These are phyloP conservation scores for Hetaerina titia DNA, from an alignment of 2,888 invertebrate species.

Conservation along the genomic window DNA sequence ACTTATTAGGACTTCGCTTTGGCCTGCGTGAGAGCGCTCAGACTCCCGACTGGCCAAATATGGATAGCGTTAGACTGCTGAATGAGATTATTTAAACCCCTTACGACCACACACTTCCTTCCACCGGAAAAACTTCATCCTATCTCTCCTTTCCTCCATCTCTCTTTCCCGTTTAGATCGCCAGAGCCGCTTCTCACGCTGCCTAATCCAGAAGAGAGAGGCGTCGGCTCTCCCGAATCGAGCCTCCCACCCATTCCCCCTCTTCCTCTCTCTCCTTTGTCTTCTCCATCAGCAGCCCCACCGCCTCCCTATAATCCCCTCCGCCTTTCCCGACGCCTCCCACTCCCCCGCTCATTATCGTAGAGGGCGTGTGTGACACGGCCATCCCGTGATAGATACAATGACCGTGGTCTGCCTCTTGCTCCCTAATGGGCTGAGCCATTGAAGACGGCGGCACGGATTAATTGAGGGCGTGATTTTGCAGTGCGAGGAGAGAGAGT, in stretches of 20 bases:
- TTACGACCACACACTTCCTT: not conserved
- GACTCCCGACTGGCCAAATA: too few relatives aligned
- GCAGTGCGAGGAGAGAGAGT: not conserved
- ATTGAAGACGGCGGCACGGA: constrained; percentile 40
- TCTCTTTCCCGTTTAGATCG: not conserved
- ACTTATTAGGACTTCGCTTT: too few relatives aligned
- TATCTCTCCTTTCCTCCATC: not conserved
- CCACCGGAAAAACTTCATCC: too few relatives aligned
- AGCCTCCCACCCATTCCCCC: not conserved
- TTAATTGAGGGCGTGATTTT: not conserved
- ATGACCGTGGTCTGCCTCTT: constrained; percentile 23
- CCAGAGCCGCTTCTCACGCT: constrained; percentile 33
- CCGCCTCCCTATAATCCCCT: not conserved
- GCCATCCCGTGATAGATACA: constrained; percentile 45
- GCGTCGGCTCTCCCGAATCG: not conserved
- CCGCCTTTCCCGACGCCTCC: not conserved
- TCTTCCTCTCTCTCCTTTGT: not conserved
- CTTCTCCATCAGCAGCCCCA: not conserved
- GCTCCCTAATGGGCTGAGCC: constrained; percentile 37
- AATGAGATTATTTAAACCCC: not conserved
- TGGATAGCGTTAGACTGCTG: not conserved
- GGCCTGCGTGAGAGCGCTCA: too few relatives aligned
- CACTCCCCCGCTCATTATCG: not conserved
- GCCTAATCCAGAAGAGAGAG: constrained; percentile 35
- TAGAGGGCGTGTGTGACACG: not conserved